Base-by-base conservation (phyloP, 1,140 invertebrate species). In the Coboldia fuscipes region DNA sequence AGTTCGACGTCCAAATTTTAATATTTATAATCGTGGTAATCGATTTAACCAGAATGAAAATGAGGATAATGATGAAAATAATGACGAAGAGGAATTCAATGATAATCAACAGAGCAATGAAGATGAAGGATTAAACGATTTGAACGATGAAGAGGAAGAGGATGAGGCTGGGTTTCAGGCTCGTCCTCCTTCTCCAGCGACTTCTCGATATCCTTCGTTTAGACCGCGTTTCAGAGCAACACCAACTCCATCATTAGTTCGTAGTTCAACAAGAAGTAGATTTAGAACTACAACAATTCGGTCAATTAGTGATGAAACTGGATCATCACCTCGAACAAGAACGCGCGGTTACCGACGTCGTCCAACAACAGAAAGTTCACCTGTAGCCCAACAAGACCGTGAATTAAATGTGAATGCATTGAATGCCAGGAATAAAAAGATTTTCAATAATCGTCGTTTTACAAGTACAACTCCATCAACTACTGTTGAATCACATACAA, bases 371-470 rank as follows among this genome's bases (percentile, higher is more conserved):
- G 47, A 48, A 30, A 32, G 43, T 8, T 29, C 16, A 30, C 4
- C 5, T 9, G 3, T 3, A 5, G 12, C 41, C 0, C 45, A n/a
- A n/a, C n/a, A n/a, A n/a, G n/a, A n/a, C n/a, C n/a, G 54, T 34
- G 57, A 58, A 30, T 32, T 61, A 8, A 53, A 59, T 30, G 48
- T 56, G 12, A 51, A 59, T 40, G 55, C 54, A 9, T 24, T 61
- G 12, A 61, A 56, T 47, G 52, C 56, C 28, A 50, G 60, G 35
- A 63, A 64, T 35, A 62, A 61, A 41, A 57, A 63, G 40, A 45
- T 65, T 19, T 63, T 65, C 20, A 50, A 56, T 16, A 61, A 59
- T 27, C 12, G 12, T 23, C 22, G 14, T n/a, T 14, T n/a, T 27
- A 27, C 24, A 27, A n/a, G 12, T 10, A 27, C 24, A 4, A 14